Evolutionary conservation across 2,888 invertebrate genomes (phyloP).

Genomic region (Ectemnius cavifrons): DNA sequence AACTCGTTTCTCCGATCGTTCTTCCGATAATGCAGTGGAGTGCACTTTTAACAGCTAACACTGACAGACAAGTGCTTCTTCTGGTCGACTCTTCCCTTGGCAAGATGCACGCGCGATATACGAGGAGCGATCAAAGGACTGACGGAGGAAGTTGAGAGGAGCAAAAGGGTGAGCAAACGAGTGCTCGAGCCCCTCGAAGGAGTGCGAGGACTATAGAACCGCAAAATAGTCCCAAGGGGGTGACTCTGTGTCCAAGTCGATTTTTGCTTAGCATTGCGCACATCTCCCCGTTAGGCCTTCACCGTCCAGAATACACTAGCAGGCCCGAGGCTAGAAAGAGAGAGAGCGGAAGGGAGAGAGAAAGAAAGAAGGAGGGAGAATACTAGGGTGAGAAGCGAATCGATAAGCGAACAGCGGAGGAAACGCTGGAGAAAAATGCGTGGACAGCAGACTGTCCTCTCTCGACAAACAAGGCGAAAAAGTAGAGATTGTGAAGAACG

Average conservation of each 20-base stretch:
- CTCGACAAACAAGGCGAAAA: no score
- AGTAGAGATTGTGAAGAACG: no score
- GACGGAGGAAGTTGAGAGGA: constrained; percentile 15
- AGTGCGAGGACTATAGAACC: constrained; percentile 35
- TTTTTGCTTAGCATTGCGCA: constrained; percentile 57
- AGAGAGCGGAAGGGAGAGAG: neutral
- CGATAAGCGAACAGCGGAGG: constrained; percentile 22
- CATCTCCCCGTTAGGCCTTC: constrained; percentile 22
- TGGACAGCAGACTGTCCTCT: neutral
- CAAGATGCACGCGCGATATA: constrained; percentile 27
- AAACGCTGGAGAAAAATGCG: constrained; percentile 1
- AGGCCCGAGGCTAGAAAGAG: no score
- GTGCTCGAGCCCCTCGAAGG: constrained; percentile 21
- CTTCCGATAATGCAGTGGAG: neutral
- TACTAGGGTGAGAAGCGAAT: neutral
- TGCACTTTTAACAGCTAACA: neutral
- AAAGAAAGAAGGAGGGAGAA: neutral
- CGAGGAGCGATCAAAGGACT: constrained; percentile 44
- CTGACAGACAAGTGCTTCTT: constrained; percentile 11
- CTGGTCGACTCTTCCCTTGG: constrained; percentile 23
- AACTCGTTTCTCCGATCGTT: no score
- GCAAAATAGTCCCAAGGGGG: constrained; percentile 56
- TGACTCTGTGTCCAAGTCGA: constrained; percentile 48
- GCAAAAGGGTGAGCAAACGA: neutral
- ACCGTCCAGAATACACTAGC: constrained; percentile 9